A percentile compares a stretch with the other conserved stretches of the same genome.
These are phyloP conservation scores for Nothocercus nigrocapillus DNA, from an alignment of 2,113 vertebrate species.

Conservation along the genomic window DNA sequence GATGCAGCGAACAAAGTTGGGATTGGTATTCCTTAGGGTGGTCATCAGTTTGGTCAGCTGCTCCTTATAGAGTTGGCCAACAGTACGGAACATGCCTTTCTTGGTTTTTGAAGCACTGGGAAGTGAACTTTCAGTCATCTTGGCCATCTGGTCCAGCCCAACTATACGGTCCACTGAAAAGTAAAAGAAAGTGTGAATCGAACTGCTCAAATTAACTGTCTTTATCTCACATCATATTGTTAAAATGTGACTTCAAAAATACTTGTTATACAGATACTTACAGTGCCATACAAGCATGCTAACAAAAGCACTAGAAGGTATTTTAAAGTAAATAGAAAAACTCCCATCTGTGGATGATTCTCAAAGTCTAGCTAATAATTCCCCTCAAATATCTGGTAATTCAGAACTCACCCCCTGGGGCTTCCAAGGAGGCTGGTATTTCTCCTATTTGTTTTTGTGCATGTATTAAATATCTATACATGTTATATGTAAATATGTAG, in stretches of 20 bases:
- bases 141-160: slow-evolving; percentile 93
- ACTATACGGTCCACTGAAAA: slow-evolving; percentile 92
- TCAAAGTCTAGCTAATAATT: neutral
- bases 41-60: slow-evolving; percentile 96
- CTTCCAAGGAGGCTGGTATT: neutral
- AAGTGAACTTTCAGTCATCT: slow-evolving; percentile 91
- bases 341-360: neutral
- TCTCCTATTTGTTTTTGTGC: neutral
- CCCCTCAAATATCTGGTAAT: neutral
- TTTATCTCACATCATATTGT: neutral
- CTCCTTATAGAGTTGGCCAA: slow-evolving; percentile 97
- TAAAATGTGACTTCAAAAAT: neutral
- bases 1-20: slow-evolving; percentile 98
- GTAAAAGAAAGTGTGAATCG: neutral
- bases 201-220: neutral
- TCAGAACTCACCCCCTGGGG: neutral
- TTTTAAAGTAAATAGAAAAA: neutral
- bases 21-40: slow-evolving; percentile 93
- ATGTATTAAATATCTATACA: neutral
- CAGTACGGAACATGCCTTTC: slow-evolving; percentile 98
- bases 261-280: neutral
- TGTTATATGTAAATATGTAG: neutral
- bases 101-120: slow-evolving; percentile 92
- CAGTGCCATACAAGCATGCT: neutral
- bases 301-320: neutral